A percentile compares a stretch with the other conserved stretches of the same genome.
Evolutionary conservation across 2,888 invertebrate species (phyloP).

Genomic region (Syrista parreyssii): DNA sequence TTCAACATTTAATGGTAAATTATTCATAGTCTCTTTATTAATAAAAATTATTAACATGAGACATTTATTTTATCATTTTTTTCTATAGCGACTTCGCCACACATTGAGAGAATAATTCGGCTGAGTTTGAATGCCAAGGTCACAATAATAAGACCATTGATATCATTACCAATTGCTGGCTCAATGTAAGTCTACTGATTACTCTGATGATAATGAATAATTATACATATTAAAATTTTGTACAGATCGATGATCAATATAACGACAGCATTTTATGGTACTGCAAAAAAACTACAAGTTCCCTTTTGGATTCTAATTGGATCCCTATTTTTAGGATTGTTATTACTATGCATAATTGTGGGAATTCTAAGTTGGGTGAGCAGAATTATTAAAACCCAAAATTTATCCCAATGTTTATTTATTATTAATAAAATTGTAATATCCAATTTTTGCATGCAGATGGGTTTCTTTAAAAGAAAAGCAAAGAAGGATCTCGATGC

Average conservation of each 20-base stretch:
- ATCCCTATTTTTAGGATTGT: constrained; percentile 42
- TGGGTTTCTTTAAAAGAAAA: constrained; percentile 46
- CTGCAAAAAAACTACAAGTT: constrained; percentile 20
- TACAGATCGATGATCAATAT: constrained; percentile 30
- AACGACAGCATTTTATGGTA: constrained; percentile 40
- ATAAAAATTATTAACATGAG: neutral
- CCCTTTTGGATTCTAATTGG: constrained; percentile 44
- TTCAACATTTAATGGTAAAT: constrained; percentile 34
- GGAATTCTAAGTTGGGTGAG: constrained; percentile 35
- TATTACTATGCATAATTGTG: constrained; percentile 33
- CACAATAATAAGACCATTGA: constrained; percentile 35
- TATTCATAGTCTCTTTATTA: neutral
- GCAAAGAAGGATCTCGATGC: constrained; percentile 29
- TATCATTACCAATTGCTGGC: constrained; percentile 17
- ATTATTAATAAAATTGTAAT: neutral
- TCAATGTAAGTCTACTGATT: constrained; percentile 26
- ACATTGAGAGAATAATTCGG: constrained; percentile 28
- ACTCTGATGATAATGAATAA: neutral
- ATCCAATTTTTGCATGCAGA: constrained; percentile 17
- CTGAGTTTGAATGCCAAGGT: constrained; percentile 37
- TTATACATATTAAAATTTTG: neutral
- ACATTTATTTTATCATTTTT: neutral
- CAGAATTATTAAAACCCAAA: neutral
- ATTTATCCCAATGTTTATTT: neutral
- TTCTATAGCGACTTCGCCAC: neutral